A percentile compares a stretch with the other conserved stretches of the same genome.
Evolutionary conservation across 1,140 invertebrate genomes (phyloP).

Genomic region (Rhopalosiphum padi): DNA sequence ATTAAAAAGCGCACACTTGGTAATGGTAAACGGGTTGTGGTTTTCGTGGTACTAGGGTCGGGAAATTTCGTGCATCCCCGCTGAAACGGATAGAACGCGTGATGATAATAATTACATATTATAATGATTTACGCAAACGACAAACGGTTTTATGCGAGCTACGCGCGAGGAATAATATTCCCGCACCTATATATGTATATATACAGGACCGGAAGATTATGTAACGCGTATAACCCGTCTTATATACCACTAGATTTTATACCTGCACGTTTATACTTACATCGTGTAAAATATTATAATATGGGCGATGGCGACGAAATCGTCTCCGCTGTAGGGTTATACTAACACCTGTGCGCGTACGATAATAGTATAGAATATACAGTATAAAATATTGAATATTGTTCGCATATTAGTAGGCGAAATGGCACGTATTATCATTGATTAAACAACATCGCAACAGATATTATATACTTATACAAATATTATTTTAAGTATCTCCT

Average conservation of each 20-base stretch:
- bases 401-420: background rate
- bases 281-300: background rate
- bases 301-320: background rate
- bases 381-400: background rate
- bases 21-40: background rate
- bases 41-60: background rate
- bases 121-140: background rate
- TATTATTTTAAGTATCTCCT: no score
- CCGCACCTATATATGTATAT: background rate
- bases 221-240: background rate
- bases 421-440: background rate
- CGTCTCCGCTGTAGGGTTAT: background rate
- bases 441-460: background rate
- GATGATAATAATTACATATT: constrained; percentile 4
- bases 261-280: background rate
- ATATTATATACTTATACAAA: no score
- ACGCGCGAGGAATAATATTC: background rate
- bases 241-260: background rate
- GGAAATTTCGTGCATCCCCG: background rate
- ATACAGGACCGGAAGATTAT: background rate
- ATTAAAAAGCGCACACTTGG: no score
- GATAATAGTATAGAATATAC: background rate
- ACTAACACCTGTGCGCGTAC: background rate
- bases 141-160: background rate
- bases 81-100: background rate